These are phyloP conservation scores for Macrobrachium nipponense DNA, from an alignment of 1,140 invertebrate genomes.

Conservation along the genomic window DNA sequence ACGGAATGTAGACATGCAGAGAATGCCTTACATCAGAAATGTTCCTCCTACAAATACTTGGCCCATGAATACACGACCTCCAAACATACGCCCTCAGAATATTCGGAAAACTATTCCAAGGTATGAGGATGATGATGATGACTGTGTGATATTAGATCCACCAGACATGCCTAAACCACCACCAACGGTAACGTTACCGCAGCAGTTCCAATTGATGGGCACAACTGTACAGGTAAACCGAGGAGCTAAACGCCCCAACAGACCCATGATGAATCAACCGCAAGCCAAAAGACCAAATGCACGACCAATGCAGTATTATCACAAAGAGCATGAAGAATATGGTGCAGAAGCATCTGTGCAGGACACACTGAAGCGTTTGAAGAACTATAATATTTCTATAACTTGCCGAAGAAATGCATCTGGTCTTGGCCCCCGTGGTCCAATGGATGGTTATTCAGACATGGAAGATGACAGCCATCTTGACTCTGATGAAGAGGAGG, in stretches of 20 bases:
- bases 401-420: slow-evolving; percentile 62
- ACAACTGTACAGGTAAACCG: slow-evolving; percentile 64
- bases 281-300: slow-evolving; percentile 47
- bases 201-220: slow-evolving; percentile 64
- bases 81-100: slow-evolving; percentile 21
- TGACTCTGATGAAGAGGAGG: slow-evolving; percentile 62
- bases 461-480: slow-evolving; percentile 60
- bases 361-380: slow-evolving; percentile 62
- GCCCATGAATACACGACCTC: too few species aligned
- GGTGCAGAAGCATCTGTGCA: slow-evolving; percentile 58
- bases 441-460: slow-evolving; percentile 57
- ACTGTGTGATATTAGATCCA: slow-evolving; percentile 64
- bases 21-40: slow-evolving; percentile 36
- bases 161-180: slow-evolving; percentile 57
- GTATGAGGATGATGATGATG: slow-evolving; percentile 62
- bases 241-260: slow-evolving; percentile 55
- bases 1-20: slow-evolving; percentile 24
- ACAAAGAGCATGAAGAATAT: slow-evolving; percentile 53
- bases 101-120: background rate
- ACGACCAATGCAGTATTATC: slow-evolving; percentile 50
- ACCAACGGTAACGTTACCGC: slow-evolving; percentile 42
- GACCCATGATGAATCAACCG: slow-evolving; percentile 48
- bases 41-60: slow-evolving; percentile 23
- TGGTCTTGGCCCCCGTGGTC: slow-evolving; percentile 35
- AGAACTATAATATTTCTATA: slow-evolving; percentile 64